Evolutionary conservation across 2,113 vertebrate species (phyloP).

Genomic region (Lophura nycthemera): DNA sequence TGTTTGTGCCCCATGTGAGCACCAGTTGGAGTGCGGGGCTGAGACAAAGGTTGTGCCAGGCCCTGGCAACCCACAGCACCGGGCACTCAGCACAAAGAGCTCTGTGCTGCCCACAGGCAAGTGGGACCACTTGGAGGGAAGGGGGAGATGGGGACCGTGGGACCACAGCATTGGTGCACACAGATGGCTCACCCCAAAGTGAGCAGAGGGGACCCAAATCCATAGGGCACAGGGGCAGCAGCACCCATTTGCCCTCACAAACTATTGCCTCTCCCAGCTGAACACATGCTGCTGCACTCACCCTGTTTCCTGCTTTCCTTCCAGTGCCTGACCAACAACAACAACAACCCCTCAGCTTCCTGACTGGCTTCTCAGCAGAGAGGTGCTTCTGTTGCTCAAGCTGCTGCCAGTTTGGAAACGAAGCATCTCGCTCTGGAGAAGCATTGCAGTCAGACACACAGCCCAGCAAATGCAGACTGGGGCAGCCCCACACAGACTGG

Average conservation of each 20-base stretch:
- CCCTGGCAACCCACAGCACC: not conserved
- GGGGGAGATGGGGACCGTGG: not conserved
- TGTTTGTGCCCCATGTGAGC: not conserved
- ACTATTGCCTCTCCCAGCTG: fast-evolving
- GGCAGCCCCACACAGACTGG: not conserved
- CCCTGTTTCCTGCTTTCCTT: not conserved
- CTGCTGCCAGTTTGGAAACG: not conserved
- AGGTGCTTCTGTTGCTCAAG: not conserved
- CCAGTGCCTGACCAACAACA: not conserved
- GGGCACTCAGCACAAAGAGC: not conserved
- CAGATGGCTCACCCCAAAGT: not conserved
- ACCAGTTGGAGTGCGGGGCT: not conserved
- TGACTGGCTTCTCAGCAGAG: not conserved
- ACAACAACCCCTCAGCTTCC: not conserved
- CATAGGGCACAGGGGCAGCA: fast-evolving
- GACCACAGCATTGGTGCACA: not conserved
- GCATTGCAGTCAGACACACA: not conserved
- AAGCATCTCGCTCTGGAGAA: not conserved
- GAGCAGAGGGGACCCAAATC: not conserved
- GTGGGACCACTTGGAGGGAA: not conserved
- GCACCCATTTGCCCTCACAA: fast-evolving
- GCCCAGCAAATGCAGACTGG: fast-evolving
- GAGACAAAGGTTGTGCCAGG: not conserved
- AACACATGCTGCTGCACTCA: not conserved
- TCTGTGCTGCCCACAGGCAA: not conserved